Base-by-base conservation (phyloP, 1,140 invertebrate genomes). In the Coelopa frigida region DNA sequence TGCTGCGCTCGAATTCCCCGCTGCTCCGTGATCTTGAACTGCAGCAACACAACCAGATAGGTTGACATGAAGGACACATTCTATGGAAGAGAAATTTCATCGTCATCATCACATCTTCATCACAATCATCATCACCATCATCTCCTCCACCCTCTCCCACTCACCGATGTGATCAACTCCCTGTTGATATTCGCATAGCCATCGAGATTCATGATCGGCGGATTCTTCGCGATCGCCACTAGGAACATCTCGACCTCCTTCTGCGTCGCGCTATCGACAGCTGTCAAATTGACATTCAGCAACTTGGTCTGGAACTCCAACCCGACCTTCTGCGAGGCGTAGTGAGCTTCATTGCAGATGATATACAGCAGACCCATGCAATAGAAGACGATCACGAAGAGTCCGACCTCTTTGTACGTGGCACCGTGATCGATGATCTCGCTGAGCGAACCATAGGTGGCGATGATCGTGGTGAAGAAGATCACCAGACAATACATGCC, bases 221-320 rank as follows among this genome's bases (percentile, higher is more conserved):
- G 80, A 61, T 83, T 82, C 58, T 81, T 82, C 14, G 76, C 74
- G 31, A 83, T 81, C 10, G 80, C 79, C n/a, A 80, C 77, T n/a
- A 83, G 61, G 54, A 83, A 79, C 79, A 83, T 82, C 53, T 82
- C 75, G 10, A 83, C 77, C 51, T 83, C 80, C 29, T 79, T 74
- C 51, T 80, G 74, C 0, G 78, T 80, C 47, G 73, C 72, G 14
- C 72, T 64, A 59, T 82, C 79, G 14, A 82, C 74, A 2, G 75
- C 70, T 0, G 73, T 74, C 2, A 81, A 66, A 61, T 83, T 82
- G 3, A 81, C 78, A 55, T 78, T 80, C 5, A 83, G 59, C 12
- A 83, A 57, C 43, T 78, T 73, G 5, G 78, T 73, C 69, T 80
- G 77, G 56, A 83, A 82, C 35, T 80, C 78, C 3, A 78, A 65